Base-by-base conservation (phyloP, 2,888 invertebrate genomes). In the Epistrophella euchroma region DNA sequence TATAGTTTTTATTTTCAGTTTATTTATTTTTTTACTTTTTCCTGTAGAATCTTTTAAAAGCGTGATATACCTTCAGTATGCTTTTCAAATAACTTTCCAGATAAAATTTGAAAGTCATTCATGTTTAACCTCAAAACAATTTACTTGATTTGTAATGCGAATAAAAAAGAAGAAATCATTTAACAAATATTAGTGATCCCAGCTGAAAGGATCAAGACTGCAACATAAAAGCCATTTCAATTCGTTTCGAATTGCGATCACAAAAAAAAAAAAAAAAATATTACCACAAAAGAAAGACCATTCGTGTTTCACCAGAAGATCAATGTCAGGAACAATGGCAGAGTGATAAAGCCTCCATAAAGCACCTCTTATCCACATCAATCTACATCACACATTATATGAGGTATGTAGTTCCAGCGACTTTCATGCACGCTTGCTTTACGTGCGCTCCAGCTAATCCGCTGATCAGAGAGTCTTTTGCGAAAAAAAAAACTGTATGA, bases 321-420 rank as follows among this genome's bases (percentile, higher is more conserved):
- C 77, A 77, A 35, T 35, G 72, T 37, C 72, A 73, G 73, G 68
- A 66, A 77, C 77, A 83, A 83, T 77, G 60, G 70, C 68, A 35
- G 32, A 60, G 47, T 52, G 50, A 76, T 76, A 77, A 77, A 72
- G 73, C 68, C 73, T 52, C 52, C 83, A 77, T 78, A 77, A 82
- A 78, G 70, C 60, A 83, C 66, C 74, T 52, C 74, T 79, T 84
- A 79, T 79, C 79, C 64, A 56, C 79, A 84, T 79, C 79, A 84
- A 84, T 84, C 84, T 84, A 40, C 84, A 84, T 84, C 79, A 79
- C 84, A 84, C 75, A 71, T 45, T 6, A 64, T 45, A 5, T 6
- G 19, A 62, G 32, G 43, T 58, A 50, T 22, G 13, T 52, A 58
- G 56, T 45, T 50, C 22, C 60, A 62, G 56, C 70, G 43, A 74